phyloP scores from a whole-genome alignment of 2,113 vertebrate species.

The Rhipidura dahli region DNA sequence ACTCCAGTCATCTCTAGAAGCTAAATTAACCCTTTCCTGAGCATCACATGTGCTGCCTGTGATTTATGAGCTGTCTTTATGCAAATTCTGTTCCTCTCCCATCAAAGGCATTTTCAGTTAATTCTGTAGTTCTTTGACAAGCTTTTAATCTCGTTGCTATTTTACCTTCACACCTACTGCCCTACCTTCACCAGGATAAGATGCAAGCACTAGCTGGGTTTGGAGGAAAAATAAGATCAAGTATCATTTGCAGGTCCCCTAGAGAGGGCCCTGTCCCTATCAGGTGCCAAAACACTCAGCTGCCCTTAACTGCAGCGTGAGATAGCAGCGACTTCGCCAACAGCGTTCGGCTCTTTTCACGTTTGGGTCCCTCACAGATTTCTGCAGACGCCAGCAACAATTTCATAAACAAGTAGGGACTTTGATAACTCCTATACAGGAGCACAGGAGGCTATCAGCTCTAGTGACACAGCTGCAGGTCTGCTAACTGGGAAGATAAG shows the following conservation, averaged over 20 bases:
- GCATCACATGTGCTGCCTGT: background rate
- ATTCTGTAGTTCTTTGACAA: background rate
- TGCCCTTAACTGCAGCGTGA: background rate
- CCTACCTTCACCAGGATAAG: background rate
- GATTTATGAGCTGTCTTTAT: background rate
- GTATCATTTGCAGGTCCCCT: background rate
- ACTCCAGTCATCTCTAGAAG: background rate
- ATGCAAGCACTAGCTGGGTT: background rate
- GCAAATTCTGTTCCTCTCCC: background rate
- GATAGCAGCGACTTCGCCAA: rapidly evolving
- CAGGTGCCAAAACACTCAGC: background rate
- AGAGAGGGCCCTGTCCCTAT: background rate
- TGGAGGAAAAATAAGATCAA: background rate
- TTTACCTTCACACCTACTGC: background rate
- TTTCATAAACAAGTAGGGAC: background rate
- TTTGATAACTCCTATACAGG: background rate
- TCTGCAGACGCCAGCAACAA: background rate
- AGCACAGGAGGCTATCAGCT: background rate
- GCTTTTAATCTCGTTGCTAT: background rate
- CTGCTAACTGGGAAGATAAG: background rate
- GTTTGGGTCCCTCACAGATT: background rate
- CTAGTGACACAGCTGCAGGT: background rate
- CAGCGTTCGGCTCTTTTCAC: background rate
- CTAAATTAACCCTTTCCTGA: conserved; percentile 17
- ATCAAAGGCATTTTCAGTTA: background rate